Conservation (phyloP, 2,113 vertebrate species). For the Neoarius graeffei region DNA sequence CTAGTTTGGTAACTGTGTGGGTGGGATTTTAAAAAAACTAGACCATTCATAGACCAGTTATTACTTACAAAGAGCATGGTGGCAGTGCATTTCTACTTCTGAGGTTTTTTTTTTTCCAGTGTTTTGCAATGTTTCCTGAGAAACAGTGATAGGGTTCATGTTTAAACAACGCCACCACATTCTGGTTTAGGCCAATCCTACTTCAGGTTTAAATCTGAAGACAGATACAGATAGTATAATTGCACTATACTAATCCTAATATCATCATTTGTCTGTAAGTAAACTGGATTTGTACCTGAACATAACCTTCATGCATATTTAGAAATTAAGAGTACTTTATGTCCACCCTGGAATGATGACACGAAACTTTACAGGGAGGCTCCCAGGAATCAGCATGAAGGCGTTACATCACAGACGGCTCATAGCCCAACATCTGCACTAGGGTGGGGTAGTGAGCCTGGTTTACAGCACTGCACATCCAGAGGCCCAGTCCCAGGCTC, state of each 20-base stretch:
- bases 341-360: constrained; percentile 61
- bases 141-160: background rate
- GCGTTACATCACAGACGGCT: constrained; percentile 70
- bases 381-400: constrained; percentile 56
- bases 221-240: background rate
- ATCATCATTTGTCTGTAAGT: background rate
- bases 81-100: background rate
- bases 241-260: background rate
- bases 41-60: background rate
- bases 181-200: background rate
- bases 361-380: constrained; percentile 59
- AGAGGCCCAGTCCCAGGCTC: constrained; percentile 69
- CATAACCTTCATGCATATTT: background rate
- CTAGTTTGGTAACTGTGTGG: background rate
- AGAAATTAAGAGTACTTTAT: background rate
- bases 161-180: background rate
- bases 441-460: constrained; percentile 68
- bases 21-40: background rate
- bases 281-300: background rate
- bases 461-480: constrained; percentile 55
- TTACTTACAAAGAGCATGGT: background rate
- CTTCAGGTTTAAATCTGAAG: background rate
- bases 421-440: constrained; percentile 72
- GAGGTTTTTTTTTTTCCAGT: background rate
- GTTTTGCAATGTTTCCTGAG: background rate